Evolutionary conservation across 2,113 vertebrate species (phyloP).

Genomic region (Phocoena phocoena): DNA sequence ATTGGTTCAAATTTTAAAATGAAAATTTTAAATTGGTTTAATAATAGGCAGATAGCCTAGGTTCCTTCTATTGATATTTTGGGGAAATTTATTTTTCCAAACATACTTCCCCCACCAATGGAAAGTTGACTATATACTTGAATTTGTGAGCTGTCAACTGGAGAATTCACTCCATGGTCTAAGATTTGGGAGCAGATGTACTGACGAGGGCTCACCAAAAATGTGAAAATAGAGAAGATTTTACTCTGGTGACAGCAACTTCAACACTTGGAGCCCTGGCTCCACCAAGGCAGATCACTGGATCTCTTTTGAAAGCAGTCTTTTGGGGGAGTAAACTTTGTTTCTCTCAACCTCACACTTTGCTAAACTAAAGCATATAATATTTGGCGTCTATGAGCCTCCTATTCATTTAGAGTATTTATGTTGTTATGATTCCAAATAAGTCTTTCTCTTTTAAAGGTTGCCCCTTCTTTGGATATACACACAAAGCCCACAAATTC

Average conservation of each 20-base stretch:
- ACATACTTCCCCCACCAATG: not conserved
- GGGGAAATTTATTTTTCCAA: not conserved
- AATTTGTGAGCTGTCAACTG: not conserved
- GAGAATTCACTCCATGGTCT: not conserved
- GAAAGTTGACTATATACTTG: not conserved
- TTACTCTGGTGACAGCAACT: not conserved
- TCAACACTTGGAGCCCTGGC: not conserved
- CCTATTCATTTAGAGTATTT: not conserved
- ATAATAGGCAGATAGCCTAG: not conserved
- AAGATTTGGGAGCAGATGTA: not conserved
- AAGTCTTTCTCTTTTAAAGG: not conserved
- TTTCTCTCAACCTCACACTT: not conserved
- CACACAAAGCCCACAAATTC: not conserved
- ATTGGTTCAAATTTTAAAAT: not conserved
- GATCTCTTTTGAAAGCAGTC: not conserved
- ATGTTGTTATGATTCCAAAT: not conserved
- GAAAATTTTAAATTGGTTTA: not conserved
- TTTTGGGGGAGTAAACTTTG: not conserved
- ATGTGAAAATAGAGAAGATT: not conserved
- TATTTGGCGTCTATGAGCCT: not conserved
- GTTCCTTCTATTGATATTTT: not conserved
- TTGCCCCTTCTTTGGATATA: not conserved
- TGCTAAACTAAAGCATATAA: not conserved
- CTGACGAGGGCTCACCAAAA: accelerated
- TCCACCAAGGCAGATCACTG: not conserved